Percentiles rank a stretch among this genome's conserved stretches.
Evolutionary conservation across 2,888 invertebrate species (phyloP).

Genomic region (Epirrhoe alternata): DNA sequence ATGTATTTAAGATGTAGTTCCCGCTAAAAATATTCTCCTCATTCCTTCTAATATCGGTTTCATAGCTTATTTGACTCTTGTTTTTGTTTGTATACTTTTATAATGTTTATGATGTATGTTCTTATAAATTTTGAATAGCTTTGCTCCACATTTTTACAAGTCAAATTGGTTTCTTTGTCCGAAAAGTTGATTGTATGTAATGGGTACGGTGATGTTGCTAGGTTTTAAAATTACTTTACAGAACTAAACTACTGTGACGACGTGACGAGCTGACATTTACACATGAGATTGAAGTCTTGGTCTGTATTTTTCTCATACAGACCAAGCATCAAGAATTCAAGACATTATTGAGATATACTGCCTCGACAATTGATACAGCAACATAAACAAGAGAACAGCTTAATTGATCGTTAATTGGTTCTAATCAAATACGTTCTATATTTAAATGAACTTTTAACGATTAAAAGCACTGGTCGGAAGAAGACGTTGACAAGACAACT

Average conservation of each 20-base stretch:
- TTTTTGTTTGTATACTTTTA: conserved; percentile 42
- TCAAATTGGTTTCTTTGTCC: conserved; percentile 52
- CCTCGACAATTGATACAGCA: conserved; percentile 72
- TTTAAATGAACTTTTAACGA: conserved; percentile 81
- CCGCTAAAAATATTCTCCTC: conserved; percentile 60
- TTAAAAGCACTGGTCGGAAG: conserved; percentile 50
- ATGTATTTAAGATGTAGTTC: conserved; percentile 57
- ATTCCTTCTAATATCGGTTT: conserved; percentile 42
- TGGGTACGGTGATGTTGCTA: conserved; percentile 23
- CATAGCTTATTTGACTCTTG: conserved; percentile 64
- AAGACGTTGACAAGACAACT: conserved; percentile 32
- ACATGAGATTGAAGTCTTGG: not conserved
- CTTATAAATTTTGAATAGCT: conserved; percentile 47
- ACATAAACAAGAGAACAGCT: conserved; percentile 73
- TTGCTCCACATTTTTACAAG: conserved; percentile 57
- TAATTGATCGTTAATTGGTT: conserved; percentile 82
- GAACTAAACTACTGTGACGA: conserved; percentile 38
- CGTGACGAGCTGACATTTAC: conserved; percentile 38
- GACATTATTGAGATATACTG: conserved; percentile 60
- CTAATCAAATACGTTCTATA: conserved; percentile 84
- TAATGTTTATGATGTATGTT: not conserved
- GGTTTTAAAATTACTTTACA: conserved; percentile 36
- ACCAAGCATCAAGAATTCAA: conserved; percentile 54
- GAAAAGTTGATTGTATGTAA: conserved; percentile 27
- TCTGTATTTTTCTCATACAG: not conserved